Evolutionary conservation across 2,888 invertebrate genomes (phyloP), one percentile per base, ranked within the genome.

Genomic region (Hedya salicella): DNA sequence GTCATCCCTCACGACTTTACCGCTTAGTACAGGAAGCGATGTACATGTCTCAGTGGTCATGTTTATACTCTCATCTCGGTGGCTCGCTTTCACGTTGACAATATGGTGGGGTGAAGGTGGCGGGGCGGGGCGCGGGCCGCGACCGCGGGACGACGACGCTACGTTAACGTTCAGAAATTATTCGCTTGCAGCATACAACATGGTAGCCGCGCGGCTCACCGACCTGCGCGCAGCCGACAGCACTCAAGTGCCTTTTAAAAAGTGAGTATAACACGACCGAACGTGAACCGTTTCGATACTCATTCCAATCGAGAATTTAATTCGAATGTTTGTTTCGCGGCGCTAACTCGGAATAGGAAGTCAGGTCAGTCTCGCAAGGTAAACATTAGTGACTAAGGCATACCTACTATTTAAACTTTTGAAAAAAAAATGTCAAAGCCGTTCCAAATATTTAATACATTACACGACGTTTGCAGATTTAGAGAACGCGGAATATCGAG

Each of bases 241-340:
- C 95, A 97, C 97, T 95, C 97, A 97, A 95, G 97, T 98, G 96
- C 97, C 97, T 97, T 97, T 97, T 95, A 98, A 98, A 95, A 98
- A 97, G 98, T 98, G 93, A 97, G 97, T 96, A 73, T 3, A 6
- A 19, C 6, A 30, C 14, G 19, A 9, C 6, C 3, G 8, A 40
- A 36, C 39, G 52, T n/a, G 36, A 36, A 16, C 16, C 13, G 32
- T n/a, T 44, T 8, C 16, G 9, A 13, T 25, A 8, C 4, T 5
- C 4, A 4, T 30, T 5, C 6, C 39, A 30, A 4, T 60, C n/a
- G 36, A 19, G 13, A 32, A 42, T 4, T 8, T 48, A 36, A 52
- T 17, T 60, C 25, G 39, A n/a, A 36, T 54, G 68, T 68, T 70
- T 75, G 61, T 72, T 70, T 71, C 71, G 86, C 88, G 75, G 77